Evolutionary conservation across 2,113 vertebrate genomes (phyloP), one percentile per base, ranked within the genome.

Genomic region (Pteronura brasiliensis): DNA sequence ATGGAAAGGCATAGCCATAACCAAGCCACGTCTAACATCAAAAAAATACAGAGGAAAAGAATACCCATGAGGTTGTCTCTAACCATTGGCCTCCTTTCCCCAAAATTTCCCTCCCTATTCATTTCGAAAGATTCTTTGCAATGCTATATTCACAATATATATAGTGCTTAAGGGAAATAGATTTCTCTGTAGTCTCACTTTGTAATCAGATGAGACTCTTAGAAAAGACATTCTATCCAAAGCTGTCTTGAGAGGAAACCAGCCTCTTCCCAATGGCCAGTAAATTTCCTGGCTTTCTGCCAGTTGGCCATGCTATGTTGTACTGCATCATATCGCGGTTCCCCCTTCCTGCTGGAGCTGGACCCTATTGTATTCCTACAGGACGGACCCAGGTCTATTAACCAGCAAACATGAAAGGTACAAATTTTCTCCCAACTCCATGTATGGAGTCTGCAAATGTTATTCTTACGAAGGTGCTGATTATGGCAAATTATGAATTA

Each of bases 401-500:
- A 92, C 80, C 42, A 92, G 94, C 76, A 72, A 72, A 92, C 93
- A 36, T 1, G 0, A 72, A 96, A 74, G 76, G 79, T 96, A 81
- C 96, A 97, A 92, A 98, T 95, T 2, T 81, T 65, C 90, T 85
- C 85, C 74, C 88, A 80, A 42, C 65, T 18, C 47, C 88, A 79
- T 0, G 67, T 71, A 61, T 7, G 91, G 29, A 96, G 88, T 71
- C 83, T 86, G 90, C 57, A 85, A 80, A 86, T 13, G 3, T 77
- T 95, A 49, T 93, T 92, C 93, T 96, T 88, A 42, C 90, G 65
- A 97, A 97, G 97, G 93, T 94, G 93, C 96, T 97, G 97, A 96
- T 98, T 90, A 90, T 85, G 90, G 82, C 44, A 97, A 86, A 95
- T 96, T 97, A 97, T 86, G 81, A 96, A 97, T 97, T 94, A 95